These are phyloP conservation scores for Trichogramma pretiosum DNA, from an alignment of 1,140 invertebrate genomes.

Conservation along the genomic window DNA sequence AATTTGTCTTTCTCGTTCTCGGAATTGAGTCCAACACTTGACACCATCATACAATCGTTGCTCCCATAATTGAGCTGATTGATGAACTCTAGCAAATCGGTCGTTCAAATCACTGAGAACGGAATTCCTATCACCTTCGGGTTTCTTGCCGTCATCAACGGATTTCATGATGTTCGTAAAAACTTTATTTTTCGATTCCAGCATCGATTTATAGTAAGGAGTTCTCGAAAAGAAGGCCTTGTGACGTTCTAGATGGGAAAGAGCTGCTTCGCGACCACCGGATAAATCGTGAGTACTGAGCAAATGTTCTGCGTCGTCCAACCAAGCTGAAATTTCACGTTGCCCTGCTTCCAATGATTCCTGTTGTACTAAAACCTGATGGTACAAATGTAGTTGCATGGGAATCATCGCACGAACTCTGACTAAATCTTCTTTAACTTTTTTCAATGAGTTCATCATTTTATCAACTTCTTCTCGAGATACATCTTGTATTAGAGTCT, in stretches of 20 bases:
- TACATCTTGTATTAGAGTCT: slow-evolving; percentile 81
- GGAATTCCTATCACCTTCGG: slow-evolving; percentile 59
- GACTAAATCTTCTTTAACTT: slow-evolving; percentile 79
- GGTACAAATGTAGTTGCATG: slow-evolving; percentile 66
- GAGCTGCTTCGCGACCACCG: slow-evolving; percentile 63
- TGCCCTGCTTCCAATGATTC: slow-evolving; percentile 82
- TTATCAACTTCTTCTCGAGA: slow-evolving; percentile 80
- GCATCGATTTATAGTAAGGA: slow-evolving; percentile 84
- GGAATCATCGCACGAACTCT: slow-evolving; percentile 72
- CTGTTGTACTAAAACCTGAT: slow-evolving; percentile 80
- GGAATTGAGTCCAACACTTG: slow-evolving; percentile 77
- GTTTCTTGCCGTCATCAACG: slow-evolving; percentile 57
- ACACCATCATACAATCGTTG: slow-evolving; percentile 68
- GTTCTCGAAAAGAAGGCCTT: slow-evolving; percentile 81
- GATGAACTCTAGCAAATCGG: slow-evolving; percentile 67
- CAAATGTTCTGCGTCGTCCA: slow-evolving; percentile 71
- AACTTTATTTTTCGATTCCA: slow-evolving; percentile 92
- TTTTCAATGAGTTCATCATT: slow-evolving; percentile 83
- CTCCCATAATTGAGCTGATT: slow-evolving; percentile 68
- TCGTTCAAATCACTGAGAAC: slow-evolving; percentile 73
- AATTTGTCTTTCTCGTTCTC: slow-evolving; percentile 67
- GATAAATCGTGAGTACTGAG: slow-evolving; percentile 54
- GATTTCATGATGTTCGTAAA: slow-evolving; percentile 77
- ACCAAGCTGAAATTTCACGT: slow-evolving; percentile 74
- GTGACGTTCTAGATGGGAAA: slow-evolving; percentile 69